phyloP scores from a whole-genome alignment of 37 sponge, comb jelly and placozoan species.

The Halichondria panicea region DNA sequence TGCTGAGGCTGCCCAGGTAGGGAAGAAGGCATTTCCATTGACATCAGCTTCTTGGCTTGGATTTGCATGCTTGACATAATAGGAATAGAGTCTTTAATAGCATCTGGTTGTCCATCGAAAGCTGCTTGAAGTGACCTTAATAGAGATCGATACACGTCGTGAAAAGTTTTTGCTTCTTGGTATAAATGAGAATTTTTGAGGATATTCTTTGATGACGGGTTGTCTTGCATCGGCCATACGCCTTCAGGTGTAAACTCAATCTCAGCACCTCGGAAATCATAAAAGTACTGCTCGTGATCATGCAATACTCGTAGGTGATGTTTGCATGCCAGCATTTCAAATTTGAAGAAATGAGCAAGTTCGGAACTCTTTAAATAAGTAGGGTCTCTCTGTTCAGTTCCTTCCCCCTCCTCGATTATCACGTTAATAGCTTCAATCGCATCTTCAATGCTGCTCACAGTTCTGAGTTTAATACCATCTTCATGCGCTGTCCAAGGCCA shows the following conservation, averaged over 20 bases:
- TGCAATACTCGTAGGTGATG: neutral
- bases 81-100: conserved; percentile 19
- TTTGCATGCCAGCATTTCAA: conserved; percentile 61
- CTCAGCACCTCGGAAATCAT: conserved; percentile 32
- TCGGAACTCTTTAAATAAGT: neutral
- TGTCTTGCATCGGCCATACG: conserved; percentile 79
- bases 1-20: conserved; percentile 1
- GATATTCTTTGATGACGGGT: conserved; percentile 35
- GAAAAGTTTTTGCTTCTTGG: conserved; percentile 57
- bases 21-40: conserved; percentile 2
- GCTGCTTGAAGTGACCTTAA: conserved; percentile 42
- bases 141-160: conserved; percentile 32
- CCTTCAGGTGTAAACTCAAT: conserved; percentile 54
- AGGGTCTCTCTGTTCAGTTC: conserved; percentile 38
- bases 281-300: neutral
- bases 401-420: conserved; percentile 67
- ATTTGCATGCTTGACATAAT: conserved; percentile 59
- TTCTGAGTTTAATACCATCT: neutral
- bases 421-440: conserved; percentile 41
- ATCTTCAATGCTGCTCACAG: conserved; percentile 9
- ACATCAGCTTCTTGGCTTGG: conserved; percentile 56
- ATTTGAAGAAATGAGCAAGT: conserved; percentile 36
- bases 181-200: conserved; percentile 26
- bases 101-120: conserved; percentile 51
- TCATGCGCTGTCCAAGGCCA: conserved; percentile 33